A percentile compares a stretch with the other conserved stretches of the same genome.
phyloP scores from a whole-genome alignment of 37 sponge, comb jelly and placozoan genomes.

The Bolinopsis microptera region DNA sequence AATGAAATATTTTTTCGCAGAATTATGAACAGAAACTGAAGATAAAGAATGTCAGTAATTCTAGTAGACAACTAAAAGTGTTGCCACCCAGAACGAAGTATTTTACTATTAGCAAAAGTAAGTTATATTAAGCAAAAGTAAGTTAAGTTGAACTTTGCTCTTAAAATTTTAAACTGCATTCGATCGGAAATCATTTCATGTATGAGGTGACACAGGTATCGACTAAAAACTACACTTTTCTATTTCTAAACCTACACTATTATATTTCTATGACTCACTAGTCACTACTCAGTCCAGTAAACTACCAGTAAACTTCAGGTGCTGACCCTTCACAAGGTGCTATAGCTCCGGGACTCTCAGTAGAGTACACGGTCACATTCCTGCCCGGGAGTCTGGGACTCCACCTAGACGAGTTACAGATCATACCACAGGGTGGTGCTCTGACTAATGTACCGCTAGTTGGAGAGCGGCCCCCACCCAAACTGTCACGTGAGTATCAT shows the following conservation, averaged over 20 bases:
- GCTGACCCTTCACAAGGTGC: slow-evolving; percentile 50
- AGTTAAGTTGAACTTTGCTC: too few species aligned
- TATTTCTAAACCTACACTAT: too few species aligned
- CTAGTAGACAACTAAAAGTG: slow-evolving; percentile 35
- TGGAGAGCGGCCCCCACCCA: slow-evolving; percentile 6
- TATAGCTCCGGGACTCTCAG: slow-evolving; percentile 39
- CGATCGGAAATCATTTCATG: too few species aligned
- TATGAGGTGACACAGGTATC: too few species aligned
- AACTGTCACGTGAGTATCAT: slow-evolving; percentile 26
- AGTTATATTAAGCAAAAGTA: too few species aligned
- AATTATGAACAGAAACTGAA: slow-evolving; percentile 37
- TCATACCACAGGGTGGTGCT: slow-evolving; percentile 39
- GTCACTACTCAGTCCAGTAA: too few species aligned
- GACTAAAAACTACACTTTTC: too few species aligned
- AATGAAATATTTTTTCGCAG: background rate
- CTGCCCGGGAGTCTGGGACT: slow-evolving; percentile 23
- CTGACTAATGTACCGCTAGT: background rate
- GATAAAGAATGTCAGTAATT: slow-evolving; percentile 35
- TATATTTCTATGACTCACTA: too few species aligned
- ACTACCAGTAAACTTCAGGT: too few species aligned
- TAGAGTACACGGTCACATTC: slow-evolving; percentile 64
- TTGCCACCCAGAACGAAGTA: slow-evolving; percentile 54
- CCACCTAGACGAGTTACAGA: slow-evolving; percentile 28
- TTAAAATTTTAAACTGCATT: too few species aligned
- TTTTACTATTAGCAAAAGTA: slow-evolving; percentile 53